phyloP scores from a whole-genome alignment of 2,888 invertebrate species.

The Athalia rosae region DNA sequence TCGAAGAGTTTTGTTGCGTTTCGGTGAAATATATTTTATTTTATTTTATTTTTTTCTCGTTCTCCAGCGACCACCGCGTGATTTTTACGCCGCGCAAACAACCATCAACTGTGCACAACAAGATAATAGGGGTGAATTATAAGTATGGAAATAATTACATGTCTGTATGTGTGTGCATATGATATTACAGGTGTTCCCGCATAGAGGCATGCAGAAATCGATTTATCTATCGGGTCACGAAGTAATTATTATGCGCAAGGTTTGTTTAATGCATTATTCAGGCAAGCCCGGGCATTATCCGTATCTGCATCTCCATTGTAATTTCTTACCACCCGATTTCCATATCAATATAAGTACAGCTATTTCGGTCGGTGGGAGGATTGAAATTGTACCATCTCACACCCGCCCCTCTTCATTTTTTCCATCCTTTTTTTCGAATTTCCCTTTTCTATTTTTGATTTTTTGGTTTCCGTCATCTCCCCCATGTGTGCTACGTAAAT shows the following conservation, averaged over 20 bases:
- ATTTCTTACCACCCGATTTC: constrained; percentile 71
- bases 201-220: constrained; percentile 47
- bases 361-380: constrained; percentile 8
- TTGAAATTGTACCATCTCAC: neutral
- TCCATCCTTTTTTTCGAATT: neutral
- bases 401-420: neutral
- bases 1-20: neutral
- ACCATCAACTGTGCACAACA: too few relatives aligned
- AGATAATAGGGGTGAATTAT: too few relatives aligned
- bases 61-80: neutral
- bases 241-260: constrained; percentile 68
- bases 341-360: constrained; percentile 67
- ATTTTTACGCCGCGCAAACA: neutral
- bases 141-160: neutral
- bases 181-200: neutral
- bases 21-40: neutral
- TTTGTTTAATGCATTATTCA: constrained; percentile 69
- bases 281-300: constrained; percentile 63
- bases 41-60: neutral
- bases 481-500: too few relatives aligned
- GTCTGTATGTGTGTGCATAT: neutral
- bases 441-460: neutral
- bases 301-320: constrained; percentile 68
- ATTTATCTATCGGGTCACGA: constrained; percentile 66
- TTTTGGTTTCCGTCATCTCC: neutral